Base-by-base conservation (phyloP, 1,140 invertebrate species). In the Scaptodrosophila lebanonensis region DNA sequence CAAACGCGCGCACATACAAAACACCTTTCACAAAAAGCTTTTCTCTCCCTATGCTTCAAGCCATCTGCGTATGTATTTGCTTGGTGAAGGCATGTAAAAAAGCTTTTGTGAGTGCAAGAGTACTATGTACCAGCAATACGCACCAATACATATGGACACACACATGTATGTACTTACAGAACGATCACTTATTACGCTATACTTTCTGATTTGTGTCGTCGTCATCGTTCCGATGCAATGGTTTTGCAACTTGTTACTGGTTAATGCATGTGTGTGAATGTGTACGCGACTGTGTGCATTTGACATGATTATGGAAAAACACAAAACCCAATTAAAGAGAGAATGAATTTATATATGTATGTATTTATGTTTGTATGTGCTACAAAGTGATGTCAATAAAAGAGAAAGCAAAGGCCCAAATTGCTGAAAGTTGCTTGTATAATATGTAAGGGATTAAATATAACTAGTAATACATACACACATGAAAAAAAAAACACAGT, bases 1-100 rank as follows among this genome's bases (percentile, higher is more conserved):
- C 22, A 25, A 3, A 25, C 3, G 8, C 8, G 8, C 32, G 67
- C 67, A 49, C 47, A 70, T 49, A 72, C 72, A 72, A 71, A 79
- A 67, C 73, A 77, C 73, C 73, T 77, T 77, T 77, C 73, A 77
- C 73, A 77, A 77, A 77, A 79, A 77, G 72, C 72, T 77, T 77
- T 79, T 68, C 73, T 73, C 73, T 79, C n/a, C n/a, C 52, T 53
- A 65, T 65, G 54, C 49, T 71, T 43, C 47, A 47, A 43, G 52
- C 72, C 58, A 38, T 59, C 62, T 66, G 17, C 27, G 30, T 20
- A 42, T 49, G 7, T 20, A 30, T 43, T 18, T 9, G 12, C 58
- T 62, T 30, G 38, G 48, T 44, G 33, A 43, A 52, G 52, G 48
- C 59, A 63, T 66, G 64, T 70, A 61, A 60, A 72, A 75, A 72